These are phyloP conservation scores for Menidia beryllina DNA, from an alignment of 2,113 vertebrate species.

Conservation along the genomic window DNA sequence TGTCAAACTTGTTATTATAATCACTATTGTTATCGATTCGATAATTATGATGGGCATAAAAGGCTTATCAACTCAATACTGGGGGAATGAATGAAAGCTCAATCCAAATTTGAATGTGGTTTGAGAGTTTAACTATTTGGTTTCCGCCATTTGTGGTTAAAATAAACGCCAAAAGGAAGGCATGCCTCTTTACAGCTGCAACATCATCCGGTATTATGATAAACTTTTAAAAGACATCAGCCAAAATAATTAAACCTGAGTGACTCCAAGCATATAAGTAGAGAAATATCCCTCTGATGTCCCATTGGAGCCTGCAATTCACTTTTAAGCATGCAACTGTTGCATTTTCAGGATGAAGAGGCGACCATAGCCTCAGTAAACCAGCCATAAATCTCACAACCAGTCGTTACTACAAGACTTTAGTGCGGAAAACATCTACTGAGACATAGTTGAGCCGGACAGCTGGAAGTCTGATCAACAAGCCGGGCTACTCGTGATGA, in stretches of 20 bases:
- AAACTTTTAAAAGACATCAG: not conserved
- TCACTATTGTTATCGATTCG: no score
- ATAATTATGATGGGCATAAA: no score
- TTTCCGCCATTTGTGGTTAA: not conserved
- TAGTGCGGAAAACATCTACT: constrained; percentile 45
- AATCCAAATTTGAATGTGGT: not conserved
- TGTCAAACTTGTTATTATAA: no score
- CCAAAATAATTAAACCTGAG: constrained; percentile 21
- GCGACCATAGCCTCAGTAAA: constrained; percentile 5
- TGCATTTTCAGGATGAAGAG: constrained; percentile 20
- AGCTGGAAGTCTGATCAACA: constrained; percentile 56
- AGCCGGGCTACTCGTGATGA: constrained; percentile 41
- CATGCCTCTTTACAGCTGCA: not conserved
- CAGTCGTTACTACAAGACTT: constrained; percentile 19
- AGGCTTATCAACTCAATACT: not conserved
- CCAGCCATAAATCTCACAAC: constrained; percentile 24
- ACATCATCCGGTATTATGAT: not conserved
- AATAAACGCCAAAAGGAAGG: not conserved
- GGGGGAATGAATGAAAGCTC: not conserved
- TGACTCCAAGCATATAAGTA: constrained; percentile 1
- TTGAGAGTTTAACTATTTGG: not conserved
- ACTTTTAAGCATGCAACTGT: constrained; percentile 30
- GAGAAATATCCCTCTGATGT: constrained; percentile 22
- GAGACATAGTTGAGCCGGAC: constrained; percentile 30
- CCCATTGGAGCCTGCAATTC: constrained; percentile 36